Base-by-base conservation (phyloP, 2,797 vertebrate species). In the Ptychadena robeensis region DNA sequence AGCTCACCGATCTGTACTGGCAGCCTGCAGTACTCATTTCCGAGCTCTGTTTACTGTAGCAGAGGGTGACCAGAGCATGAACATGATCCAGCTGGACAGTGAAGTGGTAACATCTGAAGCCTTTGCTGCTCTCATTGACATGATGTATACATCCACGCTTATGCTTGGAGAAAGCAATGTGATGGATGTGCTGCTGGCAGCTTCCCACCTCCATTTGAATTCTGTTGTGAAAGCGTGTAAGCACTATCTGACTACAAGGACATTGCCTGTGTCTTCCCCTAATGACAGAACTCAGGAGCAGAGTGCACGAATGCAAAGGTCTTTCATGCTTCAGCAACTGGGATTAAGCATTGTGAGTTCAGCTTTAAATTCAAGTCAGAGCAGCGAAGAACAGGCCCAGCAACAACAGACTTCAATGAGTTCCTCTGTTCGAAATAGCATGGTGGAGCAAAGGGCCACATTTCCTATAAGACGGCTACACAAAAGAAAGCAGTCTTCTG, bases 131-230 rank as follows among this genome's bases (percentile, higher is more conserved):
- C 94, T 99, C 72, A 95, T 99, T 80, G 97, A 99, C 91, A 99
- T 99, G 97, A 99, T 99, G 97, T 99, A 99, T 80, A 98, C 97
- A 0, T 99, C 98, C n/a, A 98, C 97, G 0, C 94, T 99, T 11
- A 98, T 98, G 96, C 95, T 99, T 2, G 97, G 97, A 10, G 97
- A 98, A 89, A 99, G 97, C 91, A 99, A 99, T 0, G 97, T 99
- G 44, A 99, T 99, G 98, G 98, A 99, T 61, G 93, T 99, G 81
- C 92, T 99, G 82, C 89, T 99, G 48, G 97, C 98, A 12, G 97
- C 98, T 12, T 99, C 98, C 27, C 98, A 99, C 87, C 92, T 99
- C 85, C 98, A 99, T 87, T 92, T 99, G 75, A 99, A 99, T 89
- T 96, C 96, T 0, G 97, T 99, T 1, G 98, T 99, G 73, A 99